Evolutionary conservation across 1,140 invertebrate species (phyloP).

Genomic region (Hyles euphorbiae): DNA sequence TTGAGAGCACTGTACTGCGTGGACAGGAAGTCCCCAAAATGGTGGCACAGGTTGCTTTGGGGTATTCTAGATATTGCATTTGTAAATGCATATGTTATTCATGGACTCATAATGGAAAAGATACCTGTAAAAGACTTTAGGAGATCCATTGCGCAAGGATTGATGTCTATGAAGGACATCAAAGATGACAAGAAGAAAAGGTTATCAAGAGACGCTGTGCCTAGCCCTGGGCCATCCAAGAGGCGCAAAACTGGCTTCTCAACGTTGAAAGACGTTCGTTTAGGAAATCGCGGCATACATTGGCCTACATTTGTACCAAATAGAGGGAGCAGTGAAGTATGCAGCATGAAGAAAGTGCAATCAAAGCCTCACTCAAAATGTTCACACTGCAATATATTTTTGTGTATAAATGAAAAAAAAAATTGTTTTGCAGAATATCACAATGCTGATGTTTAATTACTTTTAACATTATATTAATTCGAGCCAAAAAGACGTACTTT

Average conservation of each 20-base stretch:
- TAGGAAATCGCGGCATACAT: conserved; percentile 48
- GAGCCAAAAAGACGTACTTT: no score
- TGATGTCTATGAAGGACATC: conserved; percentile 35
- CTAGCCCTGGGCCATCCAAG: conserved; percentile 31
- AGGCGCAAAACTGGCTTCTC: conserved; percentile 38
- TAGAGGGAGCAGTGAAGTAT: conserved; percentile 49
- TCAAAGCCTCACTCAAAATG: conserved; percentile 40
- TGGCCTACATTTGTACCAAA: conserved; percentile 44
- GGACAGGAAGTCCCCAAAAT: conserved; percentile 49
- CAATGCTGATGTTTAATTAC: conserved; percentile 31
- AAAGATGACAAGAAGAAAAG: no score
- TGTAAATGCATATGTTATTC: conserved; percentile 35
- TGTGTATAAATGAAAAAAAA: conserved; percentile 50
- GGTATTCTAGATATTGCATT: conserved; percentile 38
- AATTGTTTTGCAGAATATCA: conserved; percentile 50
- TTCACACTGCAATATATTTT: conserved; percentile 45
- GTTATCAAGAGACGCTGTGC: no score
- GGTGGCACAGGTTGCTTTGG: conserved; percentile 57
- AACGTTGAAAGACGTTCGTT: conserved; percentile 41
- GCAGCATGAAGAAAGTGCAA: conserved; percentile 22
- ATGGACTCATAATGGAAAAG: conserved; percentile 35
- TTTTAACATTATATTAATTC: no score
- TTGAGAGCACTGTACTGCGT: conserved; percentile 44
- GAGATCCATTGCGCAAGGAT: conserved; percentile 32
- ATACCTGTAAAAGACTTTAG: conserved; percentile 33